These are phyloP conservation scores for Aphaenogaster rudis DNA, from an alignment of 1,140 invertebrate genomes.

Conservation along the genomic window DNA sequence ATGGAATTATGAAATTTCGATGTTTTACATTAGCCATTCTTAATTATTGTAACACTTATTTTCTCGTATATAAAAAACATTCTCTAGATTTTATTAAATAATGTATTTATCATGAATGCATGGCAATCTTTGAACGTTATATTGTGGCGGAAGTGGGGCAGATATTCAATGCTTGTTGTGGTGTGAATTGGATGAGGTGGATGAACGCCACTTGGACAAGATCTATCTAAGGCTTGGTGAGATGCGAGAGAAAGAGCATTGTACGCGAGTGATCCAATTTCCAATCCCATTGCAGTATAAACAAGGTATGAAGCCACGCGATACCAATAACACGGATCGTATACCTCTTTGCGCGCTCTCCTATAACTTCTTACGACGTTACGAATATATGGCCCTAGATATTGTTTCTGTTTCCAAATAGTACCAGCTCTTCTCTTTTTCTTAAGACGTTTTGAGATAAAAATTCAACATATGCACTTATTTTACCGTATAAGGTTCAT, in stretches of 20 bases:
- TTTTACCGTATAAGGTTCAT: not conserved
- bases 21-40: not conserved
- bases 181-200: slow-evolving; percentile 44
- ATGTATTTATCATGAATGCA: not conserved
- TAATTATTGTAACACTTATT: not conserved
- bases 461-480: not conserved
- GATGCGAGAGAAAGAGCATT: slow-evolving; percentile 41
- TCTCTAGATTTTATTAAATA: not conserved
- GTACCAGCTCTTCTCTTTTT: not conserved
- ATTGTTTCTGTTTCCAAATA: slow-evolving; percentile 58
- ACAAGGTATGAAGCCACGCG: slow-evolving; percentile 61
- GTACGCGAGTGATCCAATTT: slow-evolving; percentile 68
- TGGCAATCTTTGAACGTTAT: not conserved
- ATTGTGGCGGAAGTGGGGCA: not conserved
- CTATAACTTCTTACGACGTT: slow-evolving; percentile 66
- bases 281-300: slow-evolving; percentile 67
- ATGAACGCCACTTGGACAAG: slow-evolving; percentile 34
- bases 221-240: slow-evolving; percentile 5
- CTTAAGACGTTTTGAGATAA: slow-evolving; percentile 8
- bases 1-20: slow-evolving; percentile 10
- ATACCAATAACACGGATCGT: slow-evolving; percentile 70
- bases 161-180: slow-evolving; percentile 14
- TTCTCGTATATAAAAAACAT: not conserved
- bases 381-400: slow-evolving; percentile 41
- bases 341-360: slow-evolving; percentile 49